phyloP scores from a whole-genome alignment of 2,797 vertebrate genomes.

The Myotis myotis region DNA sequence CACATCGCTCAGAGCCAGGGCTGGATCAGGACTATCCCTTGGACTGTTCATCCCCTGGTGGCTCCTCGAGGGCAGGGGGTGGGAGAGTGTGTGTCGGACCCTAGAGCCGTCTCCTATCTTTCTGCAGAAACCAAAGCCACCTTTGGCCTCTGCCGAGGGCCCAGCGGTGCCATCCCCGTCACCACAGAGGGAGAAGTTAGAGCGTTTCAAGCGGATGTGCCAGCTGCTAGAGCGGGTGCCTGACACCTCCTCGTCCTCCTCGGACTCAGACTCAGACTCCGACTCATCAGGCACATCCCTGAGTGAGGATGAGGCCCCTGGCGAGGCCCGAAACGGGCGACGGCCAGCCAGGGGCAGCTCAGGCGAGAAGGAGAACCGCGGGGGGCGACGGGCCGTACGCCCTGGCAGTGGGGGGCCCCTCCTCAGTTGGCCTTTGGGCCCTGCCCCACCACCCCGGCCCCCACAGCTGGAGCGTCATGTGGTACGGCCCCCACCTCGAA shows the following conservation, averaged over 20 bases:
- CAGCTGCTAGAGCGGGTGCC: conserved; percentile 91
- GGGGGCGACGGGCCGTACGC: conserved; percentile 79
- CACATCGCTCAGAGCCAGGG: background rate
- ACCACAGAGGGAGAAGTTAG: conserved; percentile 93
- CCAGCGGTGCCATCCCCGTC: conserved; percentile 85
- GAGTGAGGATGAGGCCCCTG: conserved; percentile 77
- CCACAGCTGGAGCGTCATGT: conserved; percentile 93
- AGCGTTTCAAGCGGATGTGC: conserved; percentile 95
- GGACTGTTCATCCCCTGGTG: background rate
- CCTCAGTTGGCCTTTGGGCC: conserved; percentile 88
- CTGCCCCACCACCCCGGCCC: conserved; percentile 90
- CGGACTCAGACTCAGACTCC: conserved; percentile 91
- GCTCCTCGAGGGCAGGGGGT: background rate
- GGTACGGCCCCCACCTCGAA: conserved; percentile 91
- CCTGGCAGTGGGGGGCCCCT: conserved; percentile 82
- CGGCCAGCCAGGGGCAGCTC: conserved; percentile 78
- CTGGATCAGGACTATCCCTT: conserved; percentile 31
- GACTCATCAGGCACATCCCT: conserved; percentile 85
- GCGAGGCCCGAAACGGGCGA: conserved; percentile 82
- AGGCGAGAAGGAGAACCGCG: conserved; percentile 84
- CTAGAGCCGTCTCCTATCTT: conserved; percentile 38
- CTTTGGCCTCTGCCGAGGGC: conserved; percentile 83
- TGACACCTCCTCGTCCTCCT: conserved; percentile 87
- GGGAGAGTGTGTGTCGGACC: background rate
- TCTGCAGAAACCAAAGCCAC: conserved; percentile 89